Evolutionary conservation across 2,797 vertebrate genomes (phyloP).

Genomic region (Pangasius djambal): DNA sequence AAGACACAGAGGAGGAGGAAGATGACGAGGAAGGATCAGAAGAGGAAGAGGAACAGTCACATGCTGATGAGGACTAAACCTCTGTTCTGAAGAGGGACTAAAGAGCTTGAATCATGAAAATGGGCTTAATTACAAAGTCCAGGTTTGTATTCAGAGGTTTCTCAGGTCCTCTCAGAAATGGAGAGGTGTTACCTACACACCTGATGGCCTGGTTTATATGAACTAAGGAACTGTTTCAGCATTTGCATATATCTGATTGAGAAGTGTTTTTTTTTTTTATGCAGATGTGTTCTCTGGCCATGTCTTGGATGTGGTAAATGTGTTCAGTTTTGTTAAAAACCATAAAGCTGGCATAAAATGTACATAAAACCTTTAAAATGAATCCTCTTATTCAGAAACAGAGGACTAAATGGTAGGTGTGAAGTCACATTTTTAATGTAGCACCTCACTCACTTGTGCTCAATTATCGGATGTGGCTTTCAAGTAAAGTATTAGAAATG

Average conservation of each 20-base stretch:
- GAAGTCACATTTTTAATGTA: background rate
- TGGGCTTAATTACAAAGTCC: background rate
- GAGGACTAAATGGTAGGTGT: background rate
- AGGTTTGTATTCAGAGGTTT: conserved; percentile 25
- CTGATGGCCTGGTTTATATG: background rate
- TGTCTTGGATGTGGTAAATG: background rate
- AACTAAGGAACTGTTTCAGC: background rate
- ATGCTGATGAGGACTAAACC: conserved; percentile 20
- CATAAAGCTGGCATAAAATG: background rate
- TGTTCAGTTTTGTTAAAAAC: background rate
- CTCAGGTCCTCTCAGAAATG: background rate
- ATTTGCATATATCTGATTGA: background rate
- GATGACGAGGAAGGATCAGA: conserved; percentile 12
- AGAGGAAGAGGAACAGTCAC: background rate
- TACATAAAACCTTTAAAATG: background rate
- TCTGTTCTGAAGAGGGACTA: conserved; percentile 20
- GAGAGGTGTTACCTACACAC: background rate
- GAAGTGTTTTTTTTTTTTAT: background rate
- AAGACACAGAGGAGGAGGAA: conserved; percentile 51
- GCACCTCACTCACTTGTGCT: background rate
- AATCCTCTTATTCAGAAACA: background rate
- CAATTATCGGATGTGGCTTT: background rate
- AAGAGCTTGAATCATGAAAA: background rate
- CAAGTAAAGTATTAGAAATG: background rate
- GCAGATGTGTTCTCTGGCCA: background rate